A percentile compares a stretch with the other conserved stretches of the same genome.
These are phyloP conservation scores for Arctopsyche grandis DNA, from an alignment of 1,140 invertebrate species.

Conservation along the genomic window DNA sequence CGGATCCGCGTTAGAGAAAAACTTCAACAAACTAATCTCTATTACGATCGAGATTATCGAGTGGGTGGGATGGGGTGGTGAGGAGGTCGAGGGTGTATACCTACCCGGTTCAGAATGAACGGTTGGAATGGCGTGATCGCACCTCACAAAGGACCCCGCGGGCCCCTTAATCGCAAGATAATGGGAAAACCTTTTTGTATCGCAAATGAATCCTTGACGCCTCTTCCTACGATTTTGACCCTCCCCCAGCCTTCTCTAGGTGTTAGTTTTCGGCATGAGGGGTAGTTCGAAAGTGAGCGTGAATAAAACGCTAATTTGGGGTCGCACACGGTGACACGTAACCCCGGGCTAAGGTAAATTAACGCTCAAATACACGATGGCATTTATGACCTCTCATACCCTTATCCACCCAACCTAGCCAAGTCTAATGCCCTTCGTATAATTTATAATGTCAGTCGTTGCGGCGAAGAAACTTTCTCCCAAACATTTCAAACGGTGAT, in stretches of 20 bases:
- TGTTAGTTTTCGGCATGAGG: background rate
- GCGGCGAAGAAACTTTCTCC: too few species aligned
- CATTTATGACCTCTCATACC: too few species aligned
- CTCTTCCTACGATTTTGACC: background rate
- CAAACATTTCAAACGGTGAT: too few species aligned
- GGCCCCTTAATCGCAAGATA: background rate
- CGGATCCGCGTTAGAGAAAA: too few species aligned
- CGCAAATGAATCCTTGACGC: background rate
- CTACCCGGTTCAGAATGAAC: background rate
- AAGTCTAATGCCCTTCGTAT: too few species aligned
- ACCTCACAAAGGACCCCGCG: background rate
- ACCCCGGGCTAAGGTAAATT: background rate
- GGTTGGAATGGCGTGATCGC: background rate
- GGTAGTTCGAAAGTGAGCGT: background rate
- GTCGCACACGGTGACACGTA: background rate
- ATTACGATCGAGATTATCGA: too few species aligned
- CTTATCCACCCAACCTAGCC: too few species aligned
- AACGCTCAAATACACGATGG: background rate
- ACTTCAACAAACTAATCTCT: too few species aligned
- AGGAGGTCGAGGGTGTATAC: too few species aligned
- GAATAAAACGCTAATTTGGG: constrained; percentile 7
- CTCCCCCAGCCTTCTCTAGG: background rate
- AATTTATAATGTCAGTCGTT: too few species aligned
- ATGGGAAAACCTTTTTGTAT: background rate
- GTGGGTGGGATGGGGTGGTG: too few species aligned